Percentiles rank a stretch among this genome's conserved stretches.
Evolutionary conservation across 2,888 invertebrate genomes (phyloP).

Genomic region (Parnassius orleans): DNA sequence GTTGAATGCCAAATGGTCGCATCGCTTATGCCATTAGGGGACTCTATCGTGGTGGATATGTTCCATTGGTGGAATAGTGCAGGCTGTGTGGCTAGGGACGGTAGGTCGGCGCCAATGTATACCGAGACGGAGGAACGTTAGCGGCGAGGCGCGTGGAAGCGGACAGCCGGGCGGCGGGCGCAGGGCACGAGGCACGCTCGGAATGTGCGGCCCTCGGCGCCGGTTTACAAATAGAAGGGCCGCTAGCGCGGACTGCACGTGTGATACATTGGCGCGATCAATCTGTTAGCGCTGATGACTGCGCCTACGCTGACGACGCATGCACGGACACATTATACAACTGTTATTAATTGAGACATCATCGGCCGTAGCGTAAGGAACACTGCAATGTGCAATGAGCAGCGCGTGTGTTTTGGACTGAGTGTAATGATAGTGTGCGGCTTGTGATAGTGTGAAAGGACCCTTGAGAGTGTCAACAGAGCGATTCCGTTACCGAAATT

Average conservation of each 20-base stretch:
- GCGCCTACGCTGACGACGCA: conserved; percentile 46
- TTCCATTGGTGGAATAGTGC: conserved; percentile 46
- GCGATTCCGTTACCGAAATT: background rate
- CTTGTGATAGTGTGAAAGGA: conserved; percentile 15
- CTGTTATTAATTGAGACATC: conserved; percentile 22
- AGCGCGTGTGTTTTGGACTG: background rate
- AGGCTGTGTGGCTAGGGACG: conserved; percentile 2
- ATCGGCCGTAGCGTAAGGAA: conserved; percentile 2
- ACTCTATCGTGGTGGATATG: conserved; percentile 30
- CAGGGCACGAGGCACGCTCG: conserved; percentile 67
- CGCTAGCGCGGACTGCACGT: conserved; percentile 73
- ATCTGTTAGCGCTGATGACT: conserved; percentile 65
- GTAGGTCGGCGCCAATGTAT: conserved; percentile 51
- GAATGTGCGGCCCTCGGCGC: conserved; percentile 78
- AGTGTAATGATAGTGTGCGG: background rate
- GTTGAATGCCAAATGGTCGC: conserved; percentile 38
- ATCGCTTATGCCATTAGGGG: conserved; percentile 28
- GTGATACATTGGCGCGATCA: conserved; percentile 74
- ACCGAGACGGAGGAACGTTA: conserved; percentile 33
- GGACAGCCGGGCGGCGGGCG: conserved; percentile 47
- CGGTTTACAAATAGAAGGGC: conserved; percentile 80
- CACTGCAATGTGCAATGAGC: background rate
- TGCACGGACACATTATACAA: conserved; percentile 19
- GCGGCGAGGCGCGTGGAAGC: conserved; percentile 43
- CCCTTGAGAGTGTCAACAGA: conserved; percentile 15